These are phyloP conservation scores for Xerus inauris DNA, from an alignment of 2,113 vertebrate species.

Conservation along the genomic window DNA sequence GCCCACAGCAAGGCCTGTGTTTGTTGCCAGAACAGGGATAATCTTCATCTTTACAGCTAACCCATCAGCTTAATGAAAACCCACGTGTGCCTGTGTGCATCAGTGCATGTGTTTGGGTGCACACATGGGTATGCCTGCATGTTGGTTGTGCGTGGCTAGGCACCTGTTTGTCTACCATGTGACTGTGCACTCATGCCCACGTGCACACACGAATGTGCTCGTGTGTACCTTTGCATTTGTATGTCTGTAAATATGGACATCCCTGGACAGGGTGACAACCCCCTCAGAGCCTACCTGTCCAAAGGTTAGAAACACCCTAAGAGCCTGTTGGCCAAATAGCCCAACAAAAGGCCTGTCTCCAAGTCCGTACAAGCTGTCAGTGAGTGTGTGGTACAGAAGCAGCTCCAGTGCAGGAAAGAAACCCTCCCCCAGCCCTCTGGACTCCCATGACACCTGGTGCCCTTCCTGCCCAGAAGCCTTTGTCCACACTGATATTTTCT, in stretches of 20 bases:
- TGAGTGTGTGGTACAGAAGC: not conserved
- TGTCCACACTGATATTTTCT: not conserved
- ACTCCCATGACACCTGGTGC: not conserved
- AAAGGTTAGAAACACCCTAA: not conserved
- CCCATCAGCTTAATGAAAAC: not conserved
- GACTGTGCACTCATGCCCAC: not conserved
- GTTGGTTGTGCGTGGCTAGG: not conserved
- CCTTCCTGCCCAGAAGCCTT: not conserved
- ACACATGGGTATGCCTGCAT: fast-evolving
- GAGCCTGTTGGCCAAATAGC: not conserved
- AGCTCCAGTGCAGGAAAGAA: not conserved
- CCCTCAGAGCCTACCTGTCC: no score
- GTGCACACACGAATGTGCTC: not conserved
- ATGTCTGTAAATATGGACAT: not conserved
- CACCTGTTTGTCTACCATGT: fast-evolving
- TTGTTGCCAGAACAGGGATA: no score
- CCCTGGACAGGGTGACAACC: not conserved
- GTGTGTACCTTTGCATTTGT: not conserved
- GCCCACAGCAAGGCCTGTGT: not conserved
- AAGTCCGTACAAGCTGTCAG: not conserved
- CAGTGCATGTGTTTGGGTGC: not conserved
- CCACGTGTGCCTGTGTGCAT: not conserved
- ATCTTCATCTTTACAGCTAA: not conserved
- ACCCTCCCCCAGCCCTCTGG: not conserved
- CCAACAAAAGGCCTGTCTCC: not conserved